Base-by-base conservation (phyloP, 2,797 vertebrate genomes). In the Odontamblyopus rebecca region DNA sequence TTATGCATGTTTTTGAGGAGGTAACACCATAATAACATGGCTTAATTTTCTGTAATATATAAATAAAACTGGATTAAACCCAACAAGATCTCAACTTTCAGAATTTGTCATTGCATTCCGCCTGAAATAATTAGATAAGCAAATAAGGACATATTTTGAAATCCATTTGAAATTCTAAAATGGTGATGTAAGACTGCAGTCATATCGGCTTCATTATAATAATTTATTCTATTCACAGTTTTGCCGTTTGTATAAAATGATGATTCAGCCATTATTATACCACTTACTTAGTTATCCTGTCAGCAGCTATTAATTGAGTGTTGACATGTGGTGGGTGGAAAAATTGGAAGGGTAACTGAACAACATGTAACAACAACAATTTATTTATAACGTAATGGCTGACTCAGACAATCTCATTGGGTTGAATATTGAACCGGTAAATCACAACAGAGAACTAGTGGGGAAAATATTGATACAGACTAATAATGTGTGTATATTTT, bases 171-270 rank as follows among this genome's bases (percentile, higher is more conserved):
- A 62, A 38, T 62, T 23, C 16, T 30, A 30, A 8, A 6, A 27
- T n/a, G 44, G 11, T 26, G 61, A 63, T 26, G 61, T 19, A 63
- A 61, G 19, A 61, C 30, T 19, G 60, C 30, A 35, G 26, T 44
- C 61, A 63, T 41, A 44, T 44, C 35, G 5, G n/a, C 38, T 23
- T 23, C 61, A 63, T 63, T 41, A 48, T 48, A 44, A 63, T 63
- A 44, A 35, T 63, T 12, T 44, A 63, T 63, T 41, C 1, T 44
- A 63, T 44, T 62, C 32, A 38, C 61, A 35, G 30, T 62, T 38
- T 62, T 18, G 30, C 61, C 19, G 18, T 62, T 63, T 63, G 35
- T 16, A 26, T 18, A 63, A 62, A 38, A n/a, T 62, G 61, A 23
- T 11, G 18, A 38, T 62, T 61, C 61, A 62, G 61, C 61, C 61